Evolutionary conservation across 2,797 vertebrate genomes (phyloP).

Genomic region (Novumbra hubbsi): DNA sequence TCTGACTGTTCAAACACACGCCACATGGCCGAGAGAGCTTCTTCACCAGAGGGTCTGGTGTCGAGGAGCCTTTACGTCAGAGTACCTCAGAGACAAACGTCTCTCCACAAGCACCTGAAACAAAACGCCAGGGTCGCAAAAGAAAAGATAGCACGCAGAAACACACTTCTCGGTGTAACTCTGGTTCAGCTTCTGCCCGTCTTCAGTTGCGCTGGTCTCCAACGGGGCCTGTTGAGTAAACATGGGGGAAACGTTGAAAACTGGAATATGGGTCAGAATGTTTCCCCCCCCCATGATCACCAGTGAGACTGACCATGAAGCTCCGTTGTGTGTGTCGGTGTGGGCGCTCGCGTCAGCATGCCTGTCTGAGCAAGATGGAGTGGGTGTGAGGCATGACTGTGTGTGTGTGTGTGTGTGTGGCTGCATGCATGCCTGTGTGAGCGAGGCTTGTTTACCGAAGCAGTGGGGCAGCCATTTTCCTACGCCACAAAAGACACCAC

Average conservation of each 20-base stretch:
- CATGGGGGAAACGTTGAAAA: slow-evolving; percentile 16
- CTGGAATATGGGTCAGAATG: slow-evolving; percentile 31
- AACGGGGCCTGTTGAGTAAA: slow-evolving; percentile 39
- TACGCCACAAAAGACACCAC: slow-evolving; percentile 33
- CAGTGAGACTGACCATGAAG: slow-evolving; percentile 34
- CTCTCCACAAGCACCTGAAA: background rate
- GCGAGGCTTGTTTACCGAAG: slow-evolving; percentile 63
- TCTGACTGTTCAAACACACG: background rate
- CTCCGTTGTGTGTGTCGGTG: slow-evolving; percentile 23
- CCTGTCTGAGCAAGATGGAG: background rate
- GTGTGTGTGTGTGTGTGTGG: slow-evolving; percentile 54
- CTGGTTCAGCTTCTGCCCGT: slow-evolving; percentile 9
- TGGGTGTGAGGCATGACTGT: background rate
- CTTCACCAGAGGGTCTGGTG: background rate
- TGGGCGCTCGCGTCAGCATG: slow-evolving; percentile 28
- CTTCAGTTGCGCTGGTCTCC: slow-evolving; percentile 19
- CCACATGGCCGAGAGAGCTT: background rate
- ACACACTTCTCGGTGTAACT: background rate
- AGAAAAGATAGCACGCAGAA: no score
- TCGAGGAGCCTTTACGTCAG: background rate
- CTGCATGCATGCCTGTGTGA: slow-evolving; percentile 59
- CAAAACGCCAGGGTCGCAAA: background rate
- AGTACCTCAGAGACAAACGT: background rate
- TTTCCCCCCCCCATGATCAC: slow-evolving; percentile 4
- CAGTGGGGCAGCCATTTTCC: slow-evolving; percentile 48